A percentile compares a stretch with the other conserved stretches of the same genome.
Evolutionary conservation across 2,888 invertebrate genomes (phyloP).

Genomic region (Drosophila planitibia): DNA sequence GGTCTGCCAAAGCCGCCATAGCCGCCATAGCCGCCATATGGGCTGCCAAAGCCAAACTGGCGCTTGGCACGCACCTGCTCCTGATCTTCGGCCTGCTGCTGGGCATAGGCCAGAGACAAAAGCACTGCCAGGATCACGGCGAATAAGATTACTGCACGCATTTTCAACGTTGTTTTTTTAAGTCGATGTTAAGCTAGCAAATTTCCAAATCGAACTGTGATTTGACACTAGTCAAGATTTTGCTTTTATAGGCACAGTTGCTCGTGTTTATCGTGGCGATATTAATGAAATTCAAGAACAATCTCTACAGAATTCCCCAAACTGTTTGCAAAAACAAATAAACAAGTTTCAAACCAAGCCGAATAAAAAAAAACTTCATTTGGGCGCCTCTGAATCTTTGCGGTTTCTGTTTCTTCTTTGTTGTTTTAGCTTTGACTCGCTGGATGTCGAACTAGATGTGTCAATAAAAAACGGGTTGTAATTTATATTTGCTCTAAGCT

Average conservation of each 20-base stretch:
- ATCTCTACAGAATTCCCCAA: constrained; percentile 59
- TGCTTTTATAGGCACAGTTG: constrained; percentile 56
- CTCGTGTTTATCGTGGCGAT: constrained; percentile 56
- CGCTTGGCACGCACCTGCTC: constrained; percentile 55
- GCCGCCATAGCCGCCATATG: constrained; percentile 23
- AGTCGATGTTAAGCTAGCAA: constrained; percentile 33
- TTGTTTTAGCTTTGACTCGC: constrained; percentile 14
- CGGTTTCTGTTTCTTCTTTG: constrained; percentile 19
- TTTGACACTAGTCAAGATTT: neutral
- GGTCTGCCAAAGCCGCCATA: constrained; percentile 4
- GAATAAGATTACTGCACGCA: constrained; percentile 57
- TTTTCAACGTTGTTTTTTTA: constrained; percentile 22
- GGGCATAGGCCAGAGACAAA: constrained; percentile 43
- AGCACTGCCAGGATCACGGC: constrained; percentile 52
- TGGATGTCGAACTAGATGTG: constrained; percentile 34
- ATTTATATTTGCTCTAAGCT: constrained; percentile 2
- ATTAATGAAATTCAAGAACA: constrained; percentile 76
- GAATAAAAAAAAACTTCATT: constrained; percentile 29
- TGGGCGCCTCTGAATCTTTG: constrained; percentile 26
- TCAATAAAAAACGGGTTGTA: constrained; percentile 36
- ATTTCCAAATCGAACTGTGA: constrained; percentile 54
- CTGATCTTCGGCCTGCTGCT: constrained; percentile 21
- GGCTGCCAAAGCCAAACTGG: constrained; percentile 33
- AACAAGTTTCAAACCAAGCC: constrained; percentile 38
- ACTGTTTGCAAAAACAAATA: constrained; percentile 42